A percentile compares a stretch with the other conserved stretches of the same genome.
Evolutionary conservation across 2,113 vertebrate species (phyloP).

Genomic region (Turdus rufiventris): DNA sequence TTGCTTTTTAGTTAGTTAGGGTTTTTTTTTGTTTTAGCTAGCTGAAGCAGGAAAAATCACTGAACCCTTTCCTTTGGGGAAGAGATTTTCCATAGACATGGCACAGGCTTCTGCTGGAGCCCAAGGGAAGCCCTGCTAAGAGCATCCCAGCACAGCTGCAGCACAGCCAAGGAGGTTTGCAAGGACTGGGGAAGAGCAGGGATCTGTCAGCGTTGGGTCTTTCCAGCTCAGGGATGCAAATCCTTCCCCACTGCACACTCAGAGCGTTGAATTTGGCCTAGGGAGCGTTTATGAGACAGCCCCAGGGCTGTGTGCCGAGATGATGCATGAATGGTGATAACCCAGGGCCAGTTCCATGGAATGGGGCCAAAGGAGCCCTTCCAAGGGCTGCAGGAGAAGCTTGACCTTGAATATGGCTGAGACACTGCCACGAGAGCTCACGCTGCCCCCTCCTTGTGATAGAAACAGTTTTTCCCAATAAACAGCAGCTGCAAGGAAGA

Average conservation of each 20-base stretch:
- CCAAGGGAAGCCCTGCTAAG: neutral
- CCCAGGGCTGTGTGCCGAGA: neutral
- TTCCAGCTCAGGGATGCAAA: neutral
- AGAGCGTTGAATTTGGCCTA: fast-evolving
- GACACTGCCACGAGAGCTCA: fast-evolving
- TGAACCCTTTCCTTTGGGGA: neutral
- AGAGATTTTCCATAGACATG: neutral
- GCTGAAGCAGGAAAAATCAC: neutral
- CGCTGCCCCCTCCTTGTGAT: fast-evolving
- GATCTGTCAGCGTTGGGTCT: fast-evolving
- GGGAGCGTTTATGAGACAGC: neutral
- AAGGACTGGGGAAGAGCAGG: neutral
- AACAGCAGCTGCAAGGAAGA: neutral
- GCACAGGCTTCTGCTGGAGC: neutral
- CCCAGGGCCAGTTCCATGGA: neutral
- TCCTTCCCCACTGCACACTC: neutral
- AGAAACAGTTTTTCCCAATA: neutral
- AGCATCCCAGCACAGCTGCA: neutral
- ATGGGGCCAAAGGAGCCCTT: neutral
- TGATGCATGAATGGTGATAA: neutral
- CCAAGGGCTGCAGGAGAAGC: neutral
- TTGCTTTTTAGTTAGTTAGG: neutral
- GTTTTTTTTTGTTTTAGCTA: neutral
- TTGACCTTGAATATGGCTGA: neutral
- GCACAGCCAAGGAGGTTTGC: neutral